phyloP scores from a whole-genome alignment of 2,797 vertebrate genomes.

The Sparus aurata region DNA sequence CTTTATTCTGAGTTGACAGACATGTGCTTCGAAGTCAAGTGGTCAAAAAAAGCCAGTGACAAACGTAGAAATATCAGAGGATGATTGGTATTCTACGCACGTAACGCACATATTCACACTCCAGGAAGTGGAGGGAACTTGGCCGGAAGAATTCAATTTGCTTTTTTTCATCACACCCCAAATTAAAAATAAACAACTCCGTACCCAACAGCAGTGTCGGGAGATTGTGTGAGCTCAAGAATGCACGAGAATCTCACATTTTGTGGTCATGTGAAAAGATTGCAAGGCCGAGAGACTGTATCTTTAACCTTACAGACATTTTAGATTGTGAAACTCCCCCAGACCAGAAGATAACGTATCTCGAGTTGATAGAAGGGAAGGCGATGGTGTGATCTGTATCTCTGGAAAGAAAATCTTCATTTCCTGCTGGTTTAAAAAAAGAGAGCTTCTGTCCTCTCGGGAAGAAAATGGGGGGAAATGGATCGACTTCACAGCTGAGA shows the following conservation, averaged over 20 bases:
- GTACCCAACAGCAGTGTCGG: not conserved
- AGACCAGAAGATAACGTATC: not conserved
- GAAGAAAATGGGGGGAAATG: not conserved
- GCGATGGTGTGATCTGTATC: not conserved
- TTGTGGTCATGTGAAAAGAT: not conserved
- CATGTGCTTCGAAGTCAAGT: no score
- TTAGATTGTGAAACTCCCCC: not conserved
- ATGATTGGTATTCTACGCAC: not conserved
- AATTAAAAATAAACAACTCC: not conserved
- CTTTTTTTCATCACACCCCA: not conserved
- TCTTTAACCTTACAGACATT: not conserved
- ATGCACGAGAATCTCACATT: not conserved
- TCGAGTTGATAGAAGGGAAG: not conserved
- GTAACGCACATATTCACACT: not conserved
- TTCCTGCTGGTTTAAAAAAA: not conserved
- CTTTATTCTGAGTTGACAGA: no score
- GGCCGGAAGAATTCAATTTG: not conserved
- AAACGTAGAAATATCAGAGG: not conserved
- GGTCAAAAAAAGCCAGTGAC: not conserved
- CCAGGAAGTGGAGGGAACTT: not conserved
- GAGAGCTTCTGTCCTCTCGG: not conserved
- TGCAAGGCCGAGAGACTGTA: not conserved
- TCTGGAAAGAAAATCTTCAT: not conserved
- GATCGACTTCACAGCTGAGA: not conserved
- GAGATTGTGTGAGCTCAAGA: not conserved